Evolutionary conservation across 2,113 vertebrate species (phyloP), one percentile per base, ranked within the genome.

Genomic region (Tympanuchus pallidicinctus): DNA sequence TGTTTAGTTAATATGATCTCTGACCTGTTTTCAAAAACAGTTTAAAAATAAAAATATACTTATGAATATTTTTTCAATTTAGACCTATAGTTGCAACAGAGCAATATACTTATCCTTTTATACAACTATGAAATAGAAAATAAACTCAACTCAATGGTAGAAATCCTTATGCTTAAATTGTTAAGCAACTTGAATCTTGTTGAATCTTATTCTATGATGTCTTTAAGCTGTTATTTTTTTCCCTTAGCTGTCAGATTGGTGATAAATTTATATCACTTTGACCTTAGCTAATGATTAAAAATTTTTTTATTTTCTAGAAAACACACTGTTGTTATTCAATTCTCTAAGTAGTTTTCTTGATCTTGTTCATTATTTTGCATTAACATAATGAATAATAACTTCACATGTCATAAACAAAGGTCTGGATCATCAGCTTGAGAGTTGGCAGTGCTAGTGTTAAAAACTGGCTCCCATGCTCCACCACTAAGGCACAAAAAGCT

Each of bases 271-370:
- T 89, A 47, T 85, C 63, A 82, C 36, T 88, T 70, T 90, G 80
- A 95, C 86, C 88, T 86, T 90, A 65, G 40, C 27, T 88, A 88
- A 67, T 72, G 70, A 89, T 36, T 76, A n/a, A 7, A 82, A 5
- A 27, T 61, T 73, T 94, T 89, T 89, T 78, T 88, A 43, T 89
- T 94, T 95, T 85, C 42, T 36, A 50, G 63, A 42, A 91, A 87
- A 91, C 40, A 10, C 22, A n/a, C 88, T 87, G 66, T 38, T 60
- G 64, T 90, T 69, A 79, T 91, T 95, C 78, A 90, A 34, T 95
- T 85, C 10, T 74, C 54, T 64, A 65, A 84, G 72, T 38, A 92
- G 40, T 48, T 92, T 66, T 76, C 22, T 20, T 93, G 59, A 84
- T 87, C 42, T 77, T 94, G 40, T 83, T 94, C 54, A 59, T 54